Evolutionary conservation across 2,888 invertebrate genomes (phyloP), one percentile per base, ranked within the genome.

Genomic region (Eupithecia insigniata): DNA sequence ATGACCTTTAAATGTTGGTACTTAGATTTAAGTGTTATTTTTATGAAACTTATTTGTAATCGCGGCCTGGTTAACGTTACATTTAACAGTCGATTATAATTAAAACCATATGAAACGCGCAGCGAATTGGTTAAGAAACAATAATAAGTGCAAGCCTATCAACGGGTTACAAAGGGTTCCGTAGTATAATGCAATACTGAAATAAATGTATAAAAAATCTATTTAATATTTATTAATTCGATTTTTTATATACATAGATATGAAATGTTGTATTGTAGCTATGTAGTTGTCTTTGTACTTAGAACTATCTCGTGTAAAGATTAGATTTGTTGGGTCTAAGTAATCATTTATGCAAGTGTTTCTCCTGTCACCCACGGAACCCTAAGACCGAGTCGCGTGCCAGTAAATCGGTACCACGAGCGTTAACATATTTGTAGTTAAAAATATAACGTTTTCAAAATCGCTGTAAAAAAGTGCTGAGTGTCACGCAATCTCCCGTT

Each of bases 401-500:
- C 76, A n/a, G 36, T 61, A 71, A 78, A 76, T 74, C 69, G 73
- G 75, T 69, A 79, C 67, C 71, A 55, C 70, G 72, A 75, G 68
- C 67, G 69, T 36, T 65, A 66, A 69, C 69, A 75, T 79, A 79
- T 79, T 76, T 76, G 79, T 79, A 76, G 79, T 78, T 79, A 77
- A 78, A 79, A 76, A 79, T 79, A 72, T 83, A 85, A 83, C 84
- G 85, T 83, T 79, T 78, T 73, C 81, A 72, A 81, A 83, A 89
- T 84, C 83, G 67, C 82, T 85, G 85, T 85, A 80, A 84, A 87
- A 83, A 89, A 90, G 83, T 89, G 85, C 79, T 76, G 74, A 72
- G 39, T 74, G 80, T 82, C 91, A 91, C 90, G 90, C 88, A 80
- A 90, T 84, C 81, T 82, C 79, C 81, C 82, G 81, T 80, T 83